Base-by-base conservation (phyloP, 2,888 invertebrate species). In the Dichetophora obliterata region DNA sequence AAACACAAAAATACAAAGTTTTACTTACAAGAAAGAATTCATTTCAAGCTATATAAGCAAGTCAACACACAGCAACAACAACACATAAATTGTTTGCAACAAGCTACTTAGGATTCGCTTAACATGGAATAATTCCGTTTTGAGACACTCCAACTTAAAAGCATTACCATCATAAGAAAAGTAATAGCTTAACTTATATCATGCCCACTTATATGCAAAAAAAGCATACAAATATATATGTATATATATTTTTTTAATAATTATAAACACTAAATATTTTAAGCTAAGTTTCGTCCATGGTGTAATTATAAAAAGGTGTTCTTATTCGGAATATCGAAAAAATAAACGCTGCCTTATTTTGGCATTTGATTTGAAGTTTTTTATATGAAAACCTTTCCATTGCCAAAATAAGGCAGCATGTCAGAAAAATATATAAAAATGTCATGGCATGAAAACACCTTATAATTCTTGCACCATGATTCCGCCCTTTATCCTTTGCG, bases 81-180 rank as follows among this genome's bases (percentile, higher is more conserved):
- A 22, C 11, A 68, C 19, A 19, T 27, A 5, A 61, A 61, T 16
- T 54, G 19, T 19, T n/a, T 22, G 8, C n/a, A n/a, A 54, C 19
- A 54, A 6, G n/a, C n/a, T 54, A 59, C 11, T n/a, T n/a, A n/a
- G n/a, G 27, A 24, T 27, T 59, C 57, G 27, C 27, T 59, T 22
- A 43, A 50, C 31, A 71, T 59, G n/a, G 11, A 57, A 57, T n/a
- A n/a, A n/a, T 71, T 71, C 71, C 71, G 54, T 69, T 69, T n/a
- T 31, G 1, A 72, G 19, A 74, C 65, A 74, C 74, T 74, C 74
- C 66, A 74, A 74, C 74, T 66, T 66, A 54, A n/a, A 65, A 74
- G 74, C 74, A 74, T 74, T 74, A 54, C 74, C 74, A 74, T 54
- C 27, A 57, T 65, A 14, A 52, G 52, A 50, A 34, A 52, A 37